These are phyloP conservation scores for Chrysolina haemoptera DNA, from an alignment of 2,888 invertebrate genomes.

Conservation along the genomic window DNA sequence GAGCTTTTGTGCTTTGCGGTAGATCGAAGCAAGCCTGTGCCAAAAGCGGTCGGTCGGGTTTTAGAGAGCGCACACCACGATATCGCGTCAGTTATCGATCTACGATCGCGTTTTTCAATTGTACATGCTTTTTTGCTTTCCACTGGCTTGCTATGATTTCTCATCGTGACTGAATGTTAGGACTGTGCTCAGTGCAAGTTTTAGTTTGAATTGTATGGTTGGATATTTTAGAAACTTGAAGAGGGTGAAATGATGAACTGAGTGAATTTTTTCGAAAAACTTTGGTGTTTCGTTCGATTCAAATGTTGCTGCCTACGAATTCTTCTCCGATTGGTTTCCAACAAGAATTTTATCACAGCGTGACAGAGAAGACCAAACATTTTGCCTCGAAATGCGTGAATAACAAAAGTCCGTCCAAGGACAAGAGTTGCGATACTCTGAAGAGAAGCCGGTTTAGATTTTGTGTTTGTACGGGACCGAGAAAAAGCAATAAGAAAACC, in stretches of 20 bases:
- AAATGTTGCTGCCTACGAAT: constrained; percentile 65
- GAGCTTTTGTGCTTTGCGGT: constrained; percentile 17
- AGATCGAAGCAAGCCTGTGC: constrained; percentile 30
- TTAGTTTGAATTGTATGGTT: neutral
- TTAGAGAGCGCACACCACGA: constrained; percentile 20
- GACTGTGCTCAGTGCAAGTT: constrained; percentile 3
- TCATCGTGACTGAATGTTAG: neutral
- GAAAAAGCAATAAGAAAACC: constrained; percentile 70
- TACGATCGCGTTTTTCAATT: constrained; percentile 13
- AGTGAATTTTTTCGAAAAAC: neutral
- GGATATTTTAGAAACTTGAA: neutral
- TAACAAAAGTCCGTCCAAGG: constrained; percentile 56
- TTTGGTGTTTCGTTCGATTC: neutral
- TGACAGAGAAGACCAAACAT: constrained; percentile 64
- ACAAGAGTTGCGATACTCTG: constrained; percentile 55
- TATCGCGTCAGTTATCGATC: constrained; percentile 30
- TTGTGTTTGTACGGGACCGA: constrained; percentile 68
- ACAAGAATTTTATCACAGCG: constrained; percentile 63
- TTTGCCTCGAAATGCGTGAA: constrained; percentile 63
- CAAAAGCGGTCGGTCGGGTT: neutral
- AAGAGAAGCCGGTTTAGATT: constrained; percentile 63
- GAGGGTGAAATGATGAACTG: neutral
- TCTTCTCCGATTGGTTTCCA: constrained; percentile 63
- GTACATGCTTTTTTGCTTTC: constrained; percentile 16
- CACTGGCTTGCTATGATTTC: constrained; percentile 21